Evolutionary conservation across 23 tunicate genomes (phyloP).

Genomic region (Corella eumyota): DNA sequence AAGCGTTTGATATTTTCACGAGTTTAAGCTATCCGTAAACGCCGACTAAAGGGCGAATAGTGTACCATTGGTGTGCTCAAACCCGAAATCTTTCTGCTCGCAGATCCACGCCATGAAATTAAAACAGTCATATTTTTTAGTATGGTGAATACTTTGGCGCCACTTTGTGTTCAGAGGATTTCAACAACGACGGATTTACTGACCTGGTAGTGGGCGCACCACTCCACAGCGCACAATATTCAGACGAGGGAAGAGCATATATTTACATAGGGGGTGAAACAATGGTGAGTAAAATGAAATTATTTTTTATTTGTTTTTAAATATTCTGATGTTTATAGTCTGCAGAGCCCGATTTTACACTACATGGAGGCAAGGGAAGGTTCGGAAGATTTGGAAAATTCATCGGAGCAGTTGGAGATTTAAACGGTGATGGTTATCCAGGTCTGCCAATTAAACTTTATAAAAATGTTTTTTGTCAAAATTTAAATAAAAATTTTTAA

Average conservation of each 20-base stretch:
- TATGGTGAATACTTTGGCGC: constrained; percentile 77
- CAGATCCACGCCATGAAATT: no score
- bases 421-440: constrained; percentile 33
- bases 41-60: no score
- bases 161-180: constrained; percentile 37
- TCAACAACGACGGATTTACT: constrained; percentile 35
- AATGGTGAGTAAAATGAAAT: constrained; percentile 24
- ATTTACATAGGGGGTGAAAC: constrained; percentile 38
- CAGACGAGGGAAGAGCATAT: constrained; percentile 67
- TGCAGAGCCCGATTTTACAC: constrained; percentile 9
- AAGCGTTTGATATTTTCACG: no score
- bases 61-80: no score
- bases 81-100: no score
- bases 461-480: neutral
- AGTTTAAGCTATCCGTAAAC: no score
- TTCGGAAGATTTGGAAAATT: constrained; percentile 55
- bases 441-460: constrained; percentile 13
- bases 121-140: constrained; percentile 7
- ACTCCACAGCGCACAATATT: constrained; percentile 14
- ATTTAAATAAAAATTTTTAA: neutral
- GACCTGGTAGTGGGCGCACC: constrained; percentile 79
- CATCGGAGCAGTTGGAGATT: constrained; percentile 60
- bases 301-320: neutral
- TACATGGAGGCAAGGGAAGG: constrained; percentile 17
- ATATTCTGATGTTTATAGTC: constrained; percentile 1